phyloP scores from a whole-genome alignment of 2,888 invertebrate genomes.

The Poecilobothrus nobilitatus region DNA sequence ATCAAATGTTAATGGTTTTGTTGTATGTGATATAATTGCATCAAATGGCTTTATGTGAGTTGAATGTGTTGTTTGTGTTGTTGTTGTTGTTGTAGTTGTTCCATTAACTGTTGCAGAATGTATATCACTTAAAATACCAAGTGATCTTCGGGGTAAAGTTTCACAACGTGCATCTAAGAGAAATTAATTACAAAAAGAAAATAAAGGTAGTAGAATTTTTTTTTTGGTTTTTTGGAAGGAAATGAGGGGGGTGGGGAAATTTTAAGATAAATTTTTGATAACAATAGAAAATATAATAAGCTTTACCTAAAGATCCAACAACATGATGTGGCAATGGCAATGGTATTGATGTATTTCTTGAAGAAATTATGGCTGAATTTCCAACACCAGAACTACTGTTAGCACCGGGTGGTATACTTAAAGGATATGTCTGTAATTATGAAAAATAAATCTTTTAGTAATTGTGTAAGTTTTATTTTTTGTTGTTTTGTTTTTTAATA shows the following conservation, averaged over 20 bases:
- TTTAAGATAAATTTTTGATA: no score
- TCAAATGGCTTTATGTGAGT: slow-evolving; percentile 12
- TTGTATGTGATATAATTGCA: slow-evolving; percentile 18
- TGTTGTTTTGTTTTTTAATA: no score
- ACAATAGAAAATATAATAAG: background rate
- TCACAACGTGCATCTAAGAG: slow-evolving; percentile 20
- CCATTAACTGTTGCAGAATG: slow-evolving; percentile 18
- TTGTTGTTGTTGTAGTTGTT: slow-evolving; percentile 1
- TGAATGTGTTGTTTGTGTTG: slow-evolving; percentile 12
- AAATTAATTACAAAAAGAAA: background rate
- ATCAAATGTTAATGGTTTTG: slow-evolving; percentile 12
- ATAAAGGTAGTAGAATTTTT: no score
- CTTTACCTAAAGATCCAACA: slow-evolving; percentile 30
- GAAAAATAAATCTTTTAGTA: background rate
- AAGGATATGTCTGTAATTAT: slow-evolving; percentile 19
- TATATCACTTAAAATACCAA: slow-evolving; percentile 20
- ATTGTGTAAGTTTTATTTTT: background rate
- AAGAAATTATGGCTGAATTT: slow-evolving; percentile 28
- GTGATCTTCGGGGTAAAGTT: slow-evolving; percentile 27
- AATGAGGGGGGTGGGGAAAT: no score
- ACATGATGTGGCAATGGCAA: slow-evolving; percentile 45
- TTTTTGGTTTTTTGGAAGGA: no score
- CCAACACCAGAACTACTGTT: background rate
- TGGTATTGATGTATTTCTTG: slow-evolving; percentile 43
- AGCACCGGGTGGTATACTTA: slow-evolving; percentile 8